Evolutionary conservation across 2,888 invertebrate species (phyloP).

Genomic region (Gordius sp.): DNA sequence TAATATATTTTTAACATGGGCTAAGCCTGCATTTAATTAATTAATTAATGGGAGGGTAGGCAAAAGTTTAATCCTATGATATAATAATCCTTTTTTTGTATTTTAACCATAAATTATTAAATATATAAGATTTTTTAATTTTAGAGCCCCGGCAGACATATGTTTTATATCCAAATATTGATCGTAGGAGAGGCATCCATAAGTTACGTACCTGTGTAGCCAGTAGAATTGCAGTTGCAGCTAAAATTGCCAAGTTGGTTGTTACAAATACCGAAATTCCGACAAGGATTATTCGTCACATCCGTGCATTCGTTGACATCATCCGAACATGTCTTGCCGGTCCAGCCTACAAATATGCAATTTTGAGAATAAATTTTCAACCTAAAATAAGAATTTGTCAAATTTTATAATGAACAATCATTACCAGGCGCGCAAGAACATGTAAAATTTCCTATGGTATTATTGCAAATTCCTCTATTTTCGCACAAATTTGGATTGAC

Average conservation of each 20-base stretch:
- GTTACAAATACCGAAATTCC: not conserved
- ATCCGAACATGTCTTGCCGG: not conserved
- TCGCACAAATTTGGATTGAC: not conserved
- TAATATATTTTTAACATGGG: too few species aligned
- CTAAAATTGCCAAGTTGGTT: not conserved
- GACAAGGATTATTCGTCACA: not conserved
- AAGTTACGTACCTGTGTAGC: conserved; percentile 2
- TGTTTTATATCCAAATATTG: too few species aligned
- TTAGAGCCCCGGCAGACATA: too few species aligned
- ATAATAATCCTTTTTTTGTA: too few species aligned
- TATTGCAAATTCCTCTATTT: not conserved
- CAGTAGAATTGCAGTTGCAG: conserved; percentile 7
- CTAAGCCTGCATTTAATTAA: too few species aligned
- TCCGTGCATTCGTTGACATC: conserved; percentile 5
- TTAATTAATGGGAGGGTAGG: too few species aligned
- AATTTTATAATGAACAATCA: not conserved
- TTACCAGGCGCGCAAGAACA: not conserved
- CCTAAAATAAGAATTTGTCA: not conserved
- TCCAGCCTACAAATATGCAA: conserved; percentile 2
- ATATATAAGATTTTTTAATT: too few species aligned
- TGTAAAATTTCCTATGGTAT: not conserved
- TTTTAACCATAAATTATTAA: too few species aligned
- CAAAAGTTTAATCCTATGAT: too few species aligned
- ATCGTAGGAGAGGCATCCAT: too few species aligned
- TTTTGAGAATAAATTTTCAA: not conserved